Evolutionary conservation across 2,888 invertebrate genomes (phyloP).

Genomic region (Prenolepis imparis): DNA sequence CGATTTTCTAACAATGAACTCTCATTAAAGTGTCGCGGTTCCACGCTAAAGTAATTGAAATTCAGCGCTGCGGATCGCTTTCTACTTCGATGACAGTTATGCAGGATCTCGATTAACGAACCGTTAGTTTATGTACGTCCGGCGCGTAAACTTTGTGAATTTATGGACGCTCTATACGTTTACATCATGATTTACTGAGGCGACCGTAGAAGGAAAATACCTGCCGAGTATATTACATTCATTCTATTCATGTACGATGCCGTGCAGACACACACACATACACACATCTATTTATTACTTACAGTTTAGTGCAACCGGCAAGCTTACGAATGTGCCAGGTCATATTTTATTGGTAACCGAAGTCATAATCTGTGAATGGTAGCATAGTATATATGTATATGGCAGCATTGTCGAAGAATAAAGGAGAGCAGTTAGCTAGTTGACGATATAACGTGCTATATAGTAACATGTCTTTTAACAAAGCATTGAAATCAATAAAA

Average conservation of each 20-base stretch:
- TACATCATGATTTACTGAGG: conserved; percentile 54
- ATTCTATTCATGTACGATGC: conserved; percentile 41
- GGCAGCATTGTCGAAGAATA: not conserved
- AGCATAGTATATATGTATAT: not conserved
- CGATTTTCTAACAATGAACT: conserved; percentile 51
- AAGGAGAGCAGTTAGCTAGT: conserved; percentile 28
- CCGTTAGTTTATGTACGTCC: conserved; percentile 57
- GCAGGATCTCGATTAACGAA: conserved; percentile 56
- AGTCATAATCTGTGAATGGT: conserved; percentile 45
- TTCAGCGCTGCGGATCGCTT: conserved; percentile 44
- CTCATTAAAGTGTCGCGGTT: conserved; percentile 56
- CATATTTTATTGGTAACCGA: conserved; percentile 55
- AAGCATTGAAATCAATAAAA: conserved; percentile 4
- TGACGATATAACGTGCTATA: not conserved
- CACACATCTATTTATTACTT: conserved; percentile 5
- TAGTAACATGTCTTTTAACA: not conserved
- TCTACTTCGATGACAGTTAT: conserved; percentile 57
- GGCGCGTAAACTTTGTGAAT: conserved; percentile 56
- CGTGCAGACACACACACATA: not conserved
- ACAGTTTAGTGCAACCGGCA: conserved; percentile 43
- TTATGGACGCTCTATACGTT: conserved; percentile 56
- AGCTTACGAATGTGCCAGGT: conserved; percentile 48
- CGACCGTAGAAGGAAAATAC: conserved; percentile 55
- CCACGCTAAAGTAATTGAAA: conserved; percentile 62
- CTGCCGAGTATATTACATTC: conserved; percentile 57